Conservation (phyloP, 1,140 invertebrate genomes). For the Drosophila willistoni region DNA sequence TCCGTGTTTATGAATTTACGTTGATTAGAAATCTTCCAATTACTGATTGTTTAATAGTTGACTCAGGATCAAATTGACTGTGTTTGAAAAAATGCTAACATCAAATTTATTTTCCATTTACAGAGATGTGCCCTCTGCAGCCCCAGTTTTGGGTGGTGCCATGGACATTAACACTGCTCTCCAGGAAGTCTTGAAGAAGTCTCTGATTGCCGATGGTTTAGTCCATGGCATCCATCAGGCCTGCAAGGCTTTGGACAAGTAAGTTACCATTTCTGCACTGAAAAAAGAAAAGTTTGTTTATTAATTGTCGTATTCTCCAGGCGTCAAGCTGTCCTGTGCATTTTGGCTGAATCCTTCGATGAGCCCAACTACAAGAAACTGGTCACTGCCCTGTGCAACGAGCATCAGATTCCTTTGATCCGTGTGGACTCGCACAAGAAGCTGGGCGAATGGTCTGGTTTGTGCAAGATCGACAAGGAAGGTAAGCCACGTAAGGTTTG, state of each 20-base stretch:
- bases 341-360: slow-evolving; percentile 98
- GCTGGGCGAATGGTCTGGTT: slow-evolving; percentile 98
- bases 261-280: slow-evolving; percentile 71
- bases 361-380: slow-evolving; percentile 98
- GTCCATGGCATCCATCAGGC: slow-evolving; percentile 98
- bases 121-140: slow-evolving; percentile 87
- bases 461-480: slow-evolving; percentile 99
- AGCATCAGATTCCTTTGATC: slow-evolving; percentile 98
- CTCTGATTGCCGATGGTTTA: slow-evolving; percentile 97
- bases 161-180: slow-evolving; percentile 98
- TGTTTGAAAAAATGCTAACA: not conserved
- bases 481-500: slow-evolving; percentile 99
- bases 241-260: slow-evolving; percentile 98
- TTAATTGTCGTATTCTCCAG: slow-evolving; percentile 79
- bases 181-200: slow-evolving; percentile 98
- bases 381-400: slow-evolving; percentile 98
- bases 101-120: slow-evolving; percentile 17
- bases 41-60: slow-evolving; percentile 45
- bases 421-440: slow-evolving; percentile 99
- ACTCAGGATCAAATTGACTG: not conserved
- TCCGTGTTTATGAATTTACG: slow-evolving; percentile 81
- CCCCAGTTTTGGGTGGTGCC: slow-evolving; percentile 86
- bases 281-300: not conserved
- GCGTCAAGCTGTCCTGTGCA: slow-evolving; percentile 97
- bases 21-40: slow-evolving; percentile 74